Percentiles rank a stretch among this genome's conserved stretches.
Conservation (phyloP, 2,113 vertebrate species). For the Aptenodytes forsteri region DNA sequence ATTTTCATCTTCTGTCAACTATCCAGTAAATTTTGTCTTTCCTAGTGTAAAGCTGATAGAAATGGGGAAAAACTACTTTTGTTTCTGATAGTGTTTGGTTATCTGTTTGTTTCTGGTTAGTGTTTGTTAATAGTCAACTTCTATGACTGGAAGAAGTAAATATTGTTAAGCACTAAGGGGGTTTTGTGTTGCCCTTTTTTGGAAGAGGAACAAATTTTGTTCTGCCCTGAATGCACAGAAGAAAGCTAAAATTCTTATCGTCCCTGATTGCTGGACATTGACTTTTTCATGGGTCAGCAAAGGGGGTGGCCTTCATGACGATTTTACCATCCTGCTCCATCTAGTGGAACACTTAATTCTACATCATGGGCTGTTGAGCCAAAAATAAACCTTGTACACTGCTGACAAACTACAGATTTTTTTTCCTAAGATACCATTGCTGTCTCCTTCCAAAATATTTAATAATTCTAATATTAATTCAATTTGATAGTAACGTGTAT, state of each 20-base stretch:
- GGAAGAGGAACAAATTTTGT: background rate
- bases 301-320: background rate
- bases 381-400: background rate
- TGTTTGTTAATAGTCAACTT: background rate
- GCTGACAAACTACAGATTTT: background rate
- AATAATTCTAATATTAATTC: background rate
- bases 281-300: background rate
- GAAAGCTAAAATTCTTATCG: background rate
- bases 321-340: conserved; percentile 49
- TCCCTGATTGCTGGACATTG: background rate
- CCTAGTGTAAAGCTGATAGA: background rate
- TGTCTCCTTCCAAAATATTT: background rate
- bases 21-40: background rate
- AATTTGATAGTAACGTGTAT: background rate
- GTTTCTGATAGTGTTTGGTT: background rate
- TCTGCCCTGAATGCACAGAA: background rate
- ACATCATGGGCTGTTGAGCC: background rate
- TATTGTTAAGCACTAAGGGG: background rate
- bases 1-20: background rate
- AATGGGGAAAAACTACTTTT: background rate
- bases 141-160: background rate
- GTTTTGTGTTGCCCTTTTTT: background rate
- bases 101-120: background rate
- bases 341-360: conserved; percentile 43
- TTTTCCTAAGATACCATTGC: background rate